A percentile compares a stretch with the other conserved stretches of the same genome.
These are phyloP conservation scores for Arctopsyche grandis DNA, from an alignment of 1,140 invertebrate genomes.

Conservation along the genomic window DNA sequence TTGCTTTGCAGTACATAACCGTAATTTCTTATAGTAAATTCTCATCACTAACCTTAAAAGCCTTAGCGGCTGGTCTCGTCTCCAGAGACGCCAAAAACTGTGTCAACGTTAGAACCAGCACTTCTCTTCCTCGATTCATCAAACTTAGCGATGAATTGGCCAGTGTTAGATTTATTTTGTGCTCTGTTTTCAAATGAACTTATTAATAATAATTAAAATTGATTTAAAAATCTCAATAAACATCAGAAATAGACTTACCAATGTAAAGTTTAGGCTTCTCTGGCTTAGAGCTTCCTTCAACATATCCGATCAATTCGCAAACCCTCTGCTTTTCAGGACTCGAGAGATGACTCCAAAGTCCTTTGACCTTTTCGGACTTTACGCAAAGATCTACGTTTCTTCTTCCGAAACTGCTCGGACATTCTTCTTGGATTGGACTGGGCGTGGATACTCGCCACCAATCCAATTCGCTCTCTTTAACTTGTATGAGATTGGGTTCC, in stretches of 20 bases:
- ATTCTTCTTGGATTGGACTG: slow-evolving; percentile 57
- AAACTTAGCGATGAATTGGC: slow-evolving; percentile 79
- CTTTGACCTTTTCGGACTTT: slow-evolving; percentile 66
- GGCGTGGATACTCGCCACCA: slow-evolving; percentile 64
- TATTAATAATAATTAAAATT: slow-evolving; percentile 38
- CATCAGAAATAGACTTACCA: slow-evolving; percentile 57
- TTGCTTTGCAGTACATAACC: no score
- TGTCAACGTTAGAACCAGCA: slow-evolving; percentile 77
- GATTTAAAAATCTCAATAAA: background rate
- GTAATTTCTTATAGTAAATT: background rate
- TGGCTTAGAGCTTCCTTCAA: slow-evolving; percentile 59
- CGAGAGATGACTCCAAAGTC: slow-evolving; percentile 74
- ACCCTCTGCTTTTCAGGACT: slow-evolving; percentile 73
- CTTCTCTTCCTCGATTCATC: slow-evolving; percentile 76
- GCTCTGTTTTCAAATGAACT: slow-evolving; percentile 68
- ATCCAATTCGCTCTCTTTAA: slow-evolving; percentile 65
- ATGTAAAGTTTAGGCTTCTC: slow-evolving; percentile 70
- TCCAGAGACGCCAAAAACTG: slow-evolving; percentile 79
- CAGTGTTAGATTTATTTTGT: slow-evolving; percentile 82
- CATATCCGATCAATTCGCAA: slow-evolving; percentile 71
- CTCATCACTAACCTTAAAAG: slow-evolving; percentile 68
- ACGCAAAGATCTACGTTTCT: slow-evolving; percentile 55
- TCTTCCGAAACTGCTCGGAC: slow-evolving; percentile 27
- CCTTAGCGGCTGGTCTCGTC: slow-evolving; percentile 75
- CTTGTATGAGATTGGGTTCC: slow-evolving; percentile 68